Percentiles rank a stretch among this genome's conserved stretches.
Conservation (phyloP, 1,140 invertebrate species). For the Drosophila subpulchrella region DNA sequence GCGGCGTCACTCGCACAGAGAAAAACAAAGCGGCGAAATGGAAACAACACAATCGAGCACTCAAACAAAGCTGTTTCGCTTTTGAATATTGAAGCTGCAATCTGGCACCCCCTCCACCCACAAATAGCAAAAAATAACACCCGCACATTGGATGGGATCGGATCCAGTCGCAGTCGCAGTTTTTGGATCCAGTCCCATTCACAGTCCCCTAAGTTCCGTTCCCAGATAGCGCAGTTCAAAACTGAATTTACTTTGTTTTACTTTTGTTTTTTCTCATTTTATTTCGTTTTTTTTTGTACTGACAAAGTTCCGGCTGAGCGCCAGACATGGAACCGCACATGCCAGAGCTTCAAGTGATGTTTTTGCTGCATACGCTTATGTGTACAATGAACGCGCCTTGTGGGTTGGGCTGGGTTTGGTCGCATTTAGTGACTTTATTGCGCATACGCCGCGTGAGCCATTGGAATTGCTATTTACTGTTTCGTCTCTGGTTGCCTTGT, state of each 20-base stretch:
- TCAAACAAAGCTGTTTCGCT: slow-evolving; percentile 66
- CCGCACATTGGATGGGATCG: slow-evolving; percentile 36
- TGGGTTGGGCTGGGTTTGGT: slow-evolving; percentile 43
- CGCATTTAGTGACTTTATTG: slow-evolving; percentile 57
- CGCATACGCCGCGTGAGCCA: slow-evolving; percentile 73
- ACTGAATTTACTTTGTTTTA: slow-evolving; percentile 22
- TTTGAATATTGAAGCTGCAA: slow-evolving; percentile 36
- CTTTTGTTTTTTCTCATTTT: slow-evolving; percentile 8
- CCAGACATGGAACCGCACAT: slow-evolving; percentile 40
- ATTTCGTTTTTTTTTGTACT: slow-evolving; percentile 16
- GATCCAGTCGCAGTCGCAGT: slow-evolving; percentile 31
- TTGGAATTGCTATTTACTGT: slow-evolving; percentile 41
- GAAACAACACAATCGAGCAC: slow-evolving; percentile 23
- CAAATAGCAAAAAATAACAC: slow-evolving; percentile 32
- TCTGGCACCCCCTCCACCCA: slow-evolving; percentile 12
- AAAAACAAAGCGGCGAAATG: slow-evolving; percentile 17
- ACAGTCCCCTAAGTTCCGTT: slow-evolving; percentile 28
- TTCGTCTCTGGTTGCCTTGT: slow-evolving; percentile 21
- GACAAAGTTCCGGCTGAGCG: slow-evolving; percentile 74
- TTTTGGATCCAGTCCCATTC: slow-evolving; percentile 30
- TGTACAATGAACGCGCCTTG: slow-evolving; percentile 62
- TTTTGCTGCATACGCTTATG: slow-evolving; percentile 51
- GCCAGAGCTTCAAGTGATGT: slow-evolving; percentile 28
- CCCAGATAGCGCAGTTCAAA: slow-evolving; percentile 36
- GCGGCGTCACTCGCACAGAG: slow-evolving; percentile 58